A percentile compares a stretch with the other conserved stretches of the same genome.
Conservation (phyloP, 2,113 vertebrate genomes). For the Hippocampus mohnikei region DNA sequence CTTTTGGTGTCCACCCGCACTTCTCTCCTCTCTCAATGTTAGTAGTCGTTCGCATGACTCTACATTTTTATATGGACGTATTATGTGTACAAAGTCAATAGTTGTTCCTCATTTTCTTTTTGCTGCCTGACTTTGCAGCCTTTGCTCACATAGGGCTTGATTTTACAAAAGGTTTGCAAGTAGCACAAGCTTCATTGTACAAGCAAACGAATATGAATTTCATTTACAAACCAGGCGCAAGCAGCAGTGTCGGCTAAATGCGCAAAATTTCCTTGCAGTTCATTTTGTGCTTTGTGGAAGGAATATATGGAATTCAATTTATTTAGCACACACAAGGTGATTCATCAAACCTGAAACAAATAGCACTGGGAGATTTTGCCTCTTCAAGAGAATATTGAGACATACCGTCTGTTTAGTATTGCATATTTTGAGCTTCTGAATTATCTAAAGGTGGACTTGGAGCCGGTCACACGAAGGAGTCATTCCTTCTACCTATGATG, state of each 20-base stretch:
- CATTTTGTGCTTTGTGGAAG: neutral
- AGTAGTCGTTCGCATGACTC: neutral
- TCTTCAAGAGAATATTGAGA: neutral
- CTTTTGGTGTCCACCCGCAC: constrained; percentile 25
- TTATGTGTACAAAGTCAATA: neutral
- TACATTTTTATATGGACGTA: constrained; percentile 5
- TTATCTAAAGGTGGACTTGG: too few relatives aligned
- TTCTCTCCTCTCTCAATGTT: constrained; percentile 13
- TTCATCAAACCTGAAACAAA: neutral
- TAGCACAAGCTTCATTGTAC: neutral
- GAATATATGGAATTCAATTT: neutral
- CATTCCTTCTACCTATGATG: too few relatives aligned
- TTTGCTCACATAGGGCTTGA: neutral
- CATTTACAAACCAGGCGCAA: neutral
- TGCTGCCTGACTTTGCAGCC: neutral
- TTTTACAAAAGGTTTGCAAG: neutral
- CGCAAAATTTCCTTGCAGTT: neutral
- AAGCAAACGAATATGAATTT: neutral
- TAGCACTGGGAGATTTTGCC: neutral
- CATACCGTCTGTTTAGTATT: too few relatives aligned
- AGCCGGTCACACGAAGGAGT: too few relatives aligned
- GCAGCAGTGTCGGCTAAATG: neutral
- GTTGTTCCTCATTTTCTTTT: neutral
- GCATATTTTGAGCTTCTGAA: too few relatives aligned
- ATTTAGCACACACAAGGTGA: neutral